Evolutionary conservation across 2,797 vertebrate genomes (phyloP), one percentile per base, ranked within the genome.

Genomic region (Sebastiscus albofasciatus): DNA sequence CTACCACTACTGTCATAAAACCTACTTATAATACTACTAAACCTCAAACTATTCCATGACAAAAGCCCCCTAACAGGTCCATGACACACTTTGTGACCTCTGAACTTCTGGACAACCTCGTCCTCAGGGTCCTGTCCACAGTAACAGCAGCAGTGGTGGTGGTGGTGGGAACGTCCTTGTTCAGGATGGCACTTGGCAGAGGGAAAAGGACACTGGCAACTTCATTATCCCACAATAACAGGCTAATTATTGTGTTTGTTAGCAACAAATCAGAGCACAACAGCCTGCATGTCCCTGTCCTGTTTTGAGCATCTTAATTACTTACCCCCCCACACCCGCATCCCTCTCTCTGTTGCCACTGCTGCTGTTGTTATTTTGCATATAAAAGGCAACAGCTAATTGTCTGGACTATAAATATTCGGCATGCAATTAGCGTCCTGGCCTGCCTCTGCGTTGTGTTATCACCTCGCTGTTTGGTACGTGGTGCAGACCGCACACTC

Each of bases 151-250:
- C 79, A 68, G 88, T 39, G 70, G 79, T 84, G 88, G 88, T 84
- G 88, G 87, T 54, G 72, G 79, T 85, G 89, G 86, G 84, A 86
- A 86, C 79, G 87, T 94, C 91, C 92, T 93, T 93, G 90, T 83
- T 86, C 81, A 77, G 94, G 93, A 94, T 87, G 93, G 89, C 92
- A 92, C 91, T 94, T 96, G 96, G 95, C 94, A 95, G 91, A 91
- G 85, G 88, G 91, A 97, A 97, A 98, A 97, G 97, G 97, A 98
- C 97, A 97, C 96, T 97, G 94, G 96, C 96, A 97, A 98, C 98
- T 99, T 99, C 98, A 99, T 99, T 99, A 99, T 98, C 98, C 97
- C 95, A 97, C 98, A 99, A 98, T 98, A 97, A 98, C 98, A 98
- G 97, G 96, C 97, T 99, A 99, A 99, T 99, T 99, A 98, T 98